Evolutionary conservation across 1,140 invertebrate species (phyloP), one percentile per base, ranked within the genome.

Genomic region (Pogonomyrmex californicus): DNA sequence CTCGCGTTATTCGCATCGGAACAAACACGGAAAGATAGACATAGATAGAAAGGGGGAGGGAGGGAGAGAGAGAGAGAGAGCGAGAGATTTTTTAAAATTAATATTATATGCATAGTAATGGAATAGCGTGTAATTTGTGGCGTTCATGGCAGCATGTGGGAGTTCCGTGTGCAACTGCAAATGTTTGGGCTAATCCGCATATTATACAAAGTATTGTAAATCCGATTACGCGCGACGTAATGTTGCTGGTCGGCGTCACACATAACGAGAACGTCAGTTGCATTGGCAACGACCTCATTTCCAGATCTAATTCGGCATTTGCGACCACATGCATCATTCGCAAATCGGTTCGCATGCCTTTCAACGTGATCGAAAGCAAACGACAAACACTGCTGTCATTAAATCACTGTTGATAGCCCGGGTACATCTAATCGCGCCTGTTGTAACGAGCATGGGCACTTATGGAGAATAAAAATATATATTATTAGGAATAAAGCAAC

Each of bases 151-250:
- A 12, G 23, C 47, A 36, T 41, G 54, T 49, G 30, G 41, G 79
- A 82, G 54, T 62, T 73, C 56, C 30, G 41, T 38, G 68, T 60
- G 44, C 54, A 38, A 73, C 79, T 83, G 79, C 68, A 83, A 83
- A 83, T 83, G 79, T 83, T 83, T 83, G 54, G 79, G 75, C 79
- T 83, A 83, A 83, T 83, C 79, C 79, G 79, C 68, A 83, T 83
- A 75, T 83, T 83, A 83, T 83, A 83, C 79, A 75, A 83, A 83
- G 54, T 83, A 83, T 83, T 83, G 79, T 83, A 83, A 83, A 83
- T 83, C 79, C 79, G 79, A 83, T 83, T 83, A 83, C 79, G 79
- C 79, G 33, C 79, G 79, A 83, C 54, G 79, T 83, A 83, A 75
- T 83, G 68, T 73, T 60, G 23, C 68, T 60, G 79, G 41, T 75